These are phyloP conservation scores for Glossophaga mutica DNA, from an alignment of 2,797 vertebrate species.

Conservation along the genomic window DNA sequence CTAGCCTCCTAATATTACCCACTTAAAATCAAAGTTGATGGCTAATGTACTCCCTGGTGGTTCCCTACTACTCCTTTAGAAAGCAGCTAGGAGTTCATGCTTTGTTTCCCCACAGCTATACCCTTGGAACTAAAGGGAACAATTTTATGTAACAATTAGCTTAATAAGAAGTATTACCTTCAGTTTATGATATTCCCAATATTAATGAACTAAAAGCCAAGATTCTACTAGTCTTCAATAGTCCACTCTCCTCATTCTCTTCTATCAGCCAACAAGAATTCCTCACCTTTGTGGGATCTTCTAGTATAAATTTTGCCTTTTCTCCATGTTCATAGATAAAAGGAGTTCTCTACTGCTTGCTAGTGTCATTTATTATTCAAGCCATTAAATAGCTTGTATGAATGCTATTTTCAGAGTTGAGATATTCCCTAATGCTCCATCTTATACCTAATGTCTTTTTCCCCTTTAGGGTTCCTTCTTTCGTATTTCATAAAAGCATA, in stretches of 20 bases:
- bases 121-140: neutral
- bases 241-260: neutral
- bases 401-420: neutral
- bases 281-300: neutral
- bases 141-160: slow-evolving; percentile 7
- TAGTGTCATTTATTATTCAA: slow-evolving; percentile 29
- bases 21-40: neutral
- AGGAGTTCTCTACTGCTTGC: neutral
- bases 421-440: neutral
- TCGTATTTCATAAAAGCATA: slow-evolving; percentile 31
- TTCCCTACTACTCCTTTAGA: neutral
- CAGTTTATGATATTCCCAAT: neutral
- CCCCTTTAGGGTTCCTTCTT: neutral
- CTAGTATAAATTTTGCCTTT: slow-evolving; percentile 20
- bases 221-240: neutral
- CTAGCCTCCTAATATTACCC: neutral
- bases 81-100: neutral
- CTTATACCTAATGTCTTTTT: neutral
- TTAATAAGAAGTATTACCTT: slow-evolving; percentile 30
- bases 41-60: neutral
- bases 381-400: neutral
- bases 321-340: neutral
- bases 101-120: neutral
- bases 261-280: neutral
- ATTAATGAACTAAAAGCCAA: neutral